phyloP scores from a whole-genome alignment of 2,888 invertebrate species.

The Agrotis puta region DNA sequence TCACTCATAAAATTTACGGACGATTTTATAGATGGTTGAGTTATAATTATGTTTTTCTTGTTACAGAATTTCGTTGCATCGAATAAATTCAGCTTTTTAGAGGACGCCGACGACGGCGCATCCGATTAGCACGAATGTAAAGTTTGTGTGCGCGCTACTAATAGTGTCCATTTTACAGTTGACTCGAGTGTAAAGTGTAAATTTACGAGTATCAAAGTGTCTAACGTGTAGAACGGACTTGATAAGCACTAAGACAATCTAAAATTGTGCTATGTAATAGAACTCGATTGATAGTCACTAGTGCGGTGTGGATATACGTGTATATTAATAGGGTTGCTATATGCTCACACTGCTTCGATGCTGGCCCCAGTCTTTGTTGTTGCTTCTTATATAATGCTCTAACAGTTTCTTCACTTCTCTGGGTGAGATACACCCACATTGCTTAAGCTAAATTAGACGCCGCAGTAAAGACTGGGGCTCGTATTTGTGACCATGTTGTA shows the following conservation, averaged over 20 bases:
- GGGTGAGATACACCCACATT: conserved; percentile 40
- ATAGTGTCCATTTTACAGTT: conserved; percentile 80
- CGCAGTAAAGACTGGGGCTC: conserved; percentile 84
- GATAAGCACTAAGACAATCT: conserved; percentile 80
- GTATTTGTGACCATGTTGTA: conserved; percentile 82
- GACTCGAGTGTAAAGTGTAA: conserved; percentile 90
- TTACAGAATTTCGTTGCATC: conserved; percentile 94
- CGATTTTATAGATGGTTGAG: neutral
- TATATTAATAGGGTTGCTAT: conserved; percentile 79
- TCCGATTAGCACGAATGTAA: conserved; percentile 81
- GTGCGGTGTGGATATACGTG: conserved; percentile 84
- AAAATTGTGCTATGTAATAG: conserved; percentile 84
- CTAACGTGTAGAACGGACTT: conserved; percentile 78
- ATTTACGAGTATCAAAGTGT: conserved; percentile 85
- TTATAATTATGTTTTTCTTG: conserved; percentile 40
- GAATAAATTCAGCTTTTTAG: conserved; percentile 94
- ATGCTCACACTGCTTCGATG: conserved; percentile 84
- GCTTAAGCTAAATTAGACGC: conserved; percentile 60
- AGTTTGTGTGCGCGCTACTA: conserved; percentile 73
- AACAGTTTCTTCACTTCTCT: conserved; percentile 33
- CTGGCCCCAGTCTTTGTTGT: conserved; percentile 85
- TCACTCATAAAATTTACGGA: neutral
- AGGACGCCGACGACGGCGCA: conserved; percentile 92
- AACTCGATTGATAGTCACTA: conserved; percentile 82
- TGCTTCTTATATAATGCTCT: conserved; percentile 50